Percentiles rank a stretch among this genome's conserved stretches.
phyloP scores from a whole-genome alignment of 2,113 vertebrate species.

The Xiphorhynchus elegans region DNA sequence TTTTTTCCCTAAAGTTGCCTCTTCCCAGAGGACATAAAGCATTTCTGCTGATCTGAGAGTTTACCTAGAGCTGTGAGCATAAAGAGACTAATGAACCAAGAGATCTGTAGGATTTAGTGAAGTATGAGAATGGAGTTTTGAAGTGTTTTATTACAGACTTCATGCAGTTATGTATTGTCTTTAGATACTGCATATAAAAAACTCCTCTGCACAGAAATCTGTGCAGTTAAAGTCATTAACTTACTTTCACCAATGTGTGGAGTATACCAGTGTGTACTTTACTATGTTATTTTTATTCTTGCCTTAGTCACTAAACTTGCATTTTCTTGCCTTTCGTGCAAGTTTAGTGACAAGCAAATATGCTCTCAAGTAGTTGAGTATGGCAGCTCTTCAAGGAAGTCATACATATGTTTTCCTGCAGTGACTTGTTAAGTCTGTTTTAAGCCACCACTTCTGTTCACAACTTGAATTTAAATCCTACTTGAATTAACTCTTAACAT shows the following conservation, averaged over 20 bases:
- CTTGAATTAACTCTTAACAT: background rate
- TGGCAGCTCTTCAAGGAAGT: background rate
- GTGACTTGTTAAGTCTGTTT: background rate
- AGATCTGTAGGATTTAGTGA: background rate
- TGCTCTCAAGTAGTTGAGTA: rapidly evolving
- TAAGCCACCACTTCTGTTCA: background rate
- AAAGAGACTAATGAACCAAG: background rate
- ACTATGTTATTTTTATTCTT: background rate
- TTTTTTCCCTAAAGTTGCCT: background rate
- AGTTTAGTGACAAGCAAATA: background rate
- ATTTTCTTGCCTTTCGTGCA: background rate
- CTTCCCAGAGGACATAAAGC: background rate
- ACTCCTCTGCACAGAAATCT: background rate
- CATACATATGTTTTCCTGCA: background rate
- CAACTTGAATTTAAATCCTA: background rate
- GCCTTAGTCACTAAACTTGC: background rate
- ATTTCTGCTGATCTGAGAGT: background rate
- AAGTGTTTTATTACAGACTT: background rate
- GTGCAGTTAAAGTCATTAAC: background rate
- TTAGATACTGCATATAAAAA: background rate
- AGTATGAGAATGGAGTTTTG: background rate
- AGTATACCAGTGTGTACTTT: background rate
- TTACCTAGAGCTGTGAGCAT: background rate
- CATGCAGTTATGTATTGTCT: background rate
- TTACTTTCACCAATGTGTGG: rapidly evolving